phyloP scores from a whole-genome alignment of 2,888 invertebrate genomes.

The Hyposoter dolosus region DNA sequence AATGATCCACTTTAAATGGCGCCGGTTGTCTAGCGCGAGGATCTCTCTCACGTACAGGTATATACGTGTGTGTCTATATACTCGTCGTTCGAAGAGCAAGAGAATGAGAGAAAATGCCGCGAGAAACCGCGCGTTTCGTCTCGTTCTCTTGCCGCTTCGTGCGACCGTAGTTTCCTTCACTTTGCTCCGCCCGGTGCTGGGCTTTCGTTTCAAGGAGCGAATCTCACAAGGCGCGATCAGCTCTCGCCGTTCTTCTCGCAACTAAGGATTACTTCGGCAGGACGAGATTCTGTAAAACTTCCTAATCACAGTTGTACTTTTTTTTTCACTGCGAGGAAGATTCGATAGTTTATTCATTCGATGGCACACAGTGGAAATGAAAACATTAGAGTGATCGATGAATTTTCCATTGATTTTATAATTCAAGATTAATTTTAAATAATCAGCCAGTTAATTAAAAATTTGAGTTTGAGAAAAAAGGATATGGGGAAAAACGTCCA shows the following conservation, averaged over 20 bases:
- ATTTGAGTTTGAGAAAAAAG: neutral
- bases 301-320: neutral
- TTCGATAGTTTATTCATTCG: too few species aligned
- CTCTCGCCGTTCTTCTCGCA: slow-evolving; percentile 26
- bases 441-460: neutral
- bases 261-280: slow-evolving; percentile 25
- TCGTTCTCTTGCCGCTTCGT: slow-evolving; percentile 16
- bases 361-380: too few species aligned
- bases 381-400: neutral
- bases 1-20: slow-evolving; percentile 82
- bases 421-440: neutral
- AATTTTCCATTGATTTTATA: neutral
- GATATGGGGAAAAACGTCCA: neutral
- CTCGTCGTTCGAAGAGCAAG: slow-evolving; percentile 33
- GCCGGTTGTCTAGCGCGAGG: slow-evolving; percentile 82
- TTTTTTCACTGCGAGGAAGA: too few species aligned
- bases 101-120: slow-evolving; percentile 33
- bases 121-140: slow-evolving; percentile 8
- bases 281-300: slow-evolving; percentile 16
- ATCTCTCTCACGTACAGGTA: slow-evolving; percentile 81
- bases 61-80: slow-evolving; percentile 36
- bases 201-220: slow-evolving; percentile 47
- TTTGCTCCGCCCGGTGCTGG: slow-evolving; percentile 31
- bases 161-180: slow-evolving; percentile 35
- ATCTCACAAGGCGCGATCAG: slow-evolving; percentile 44